Percentiles rank a stretch among this genome's conserved stretches.
Evolutionary conservation across 2,797 vertebrate genomes (phyloP).

Genomic region (Pseudocheirus occidentalis): DNA sequence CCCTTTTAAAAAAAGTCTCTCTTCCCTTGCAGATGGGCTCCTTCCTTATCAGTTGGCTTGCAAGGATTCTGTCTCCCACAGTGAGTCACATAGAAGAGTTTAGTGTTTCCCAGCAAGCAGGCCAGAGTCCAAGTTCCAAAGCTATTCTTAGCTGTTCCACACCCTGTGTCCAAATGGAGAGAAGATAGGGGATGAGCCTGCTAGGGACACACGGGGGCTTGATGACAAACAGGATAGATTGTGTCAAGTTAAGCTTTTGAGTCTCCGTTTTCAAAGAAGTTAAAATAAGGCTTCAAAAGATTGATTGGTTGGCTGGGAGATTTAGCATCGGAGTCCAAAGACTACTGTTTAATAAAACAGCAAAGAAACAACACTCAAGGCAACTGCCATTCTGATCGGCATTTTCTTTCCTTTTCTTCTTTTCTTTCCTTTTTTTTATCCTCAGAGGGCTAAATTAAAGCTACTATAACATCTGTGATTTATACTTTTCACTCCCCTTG

Average conservation of each 20-base stretch:
- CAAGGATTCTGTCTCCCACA: conserved; percentile 70
- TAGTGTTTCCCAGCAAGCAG: conserved; percentile 64
- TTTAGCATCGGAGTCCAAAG: rapidly evolving
- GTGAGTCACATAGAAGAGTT: conserved; percentile 69
- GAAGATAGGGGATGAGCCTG: conserved; percentile 70
- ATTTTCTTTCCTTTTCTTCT: too few relatives aligned
- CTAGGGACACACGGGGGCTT: conserved; percentile 66
- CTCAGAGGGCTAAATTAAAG: neutral
- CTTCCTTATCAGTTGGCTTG: conserved; percentile 53
- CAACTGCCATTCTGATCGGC: neutral
- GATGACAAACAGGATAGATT: conserved; percentile 71
- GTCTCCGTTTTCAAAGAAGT: conserved; percentile 16
- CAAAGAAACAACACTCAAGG: neutral
- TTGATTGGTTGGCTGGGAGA: neutral
- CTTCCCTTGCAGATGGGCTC: conserved; percentile 43
- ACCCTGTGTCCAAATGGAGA: conserved; percentile 56
- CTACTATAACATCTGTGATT: neutral
- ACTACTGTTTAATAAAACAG: neutral
- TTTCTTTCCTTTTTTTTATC: neutral
- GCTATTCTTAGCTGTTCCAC: conserved; percentile 81
- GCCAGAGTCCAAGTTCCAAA: conserved; percentile 66
- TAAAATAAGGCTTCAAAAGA: neutral
- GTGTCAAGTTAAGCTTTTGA: conserved; percentile 60
- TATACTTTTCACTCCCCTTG: neutral
- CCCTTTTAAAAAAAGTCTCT: conserved; percentile 5